These are phyloP conservation scores for Oreochromis mossambicus DNA, from an alignment of 2,797 vertebrate species.

Conservation along the genomic window DNA sequence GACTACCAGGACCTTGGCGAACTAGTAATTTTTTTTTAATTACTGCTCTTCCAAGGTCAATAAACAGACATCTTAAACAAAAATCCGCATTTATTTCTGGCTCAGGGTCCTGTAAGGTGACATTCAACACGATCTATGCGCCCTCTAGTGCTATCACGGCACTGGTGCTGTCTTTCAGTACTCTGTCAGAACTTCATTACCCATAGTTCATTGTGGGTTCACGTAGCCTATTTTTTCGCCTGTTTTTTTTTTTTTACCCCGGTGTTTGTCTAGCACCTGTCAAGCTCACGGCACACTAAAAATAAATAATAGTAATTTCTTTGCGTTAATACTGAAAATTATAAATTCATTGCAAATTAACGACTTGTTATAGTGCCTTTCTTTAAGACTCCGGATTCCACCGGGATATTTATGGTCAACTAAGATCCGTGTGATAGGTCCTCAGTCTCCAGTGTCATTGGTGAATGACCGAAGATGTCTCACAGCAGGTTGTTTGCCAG, in stretches of 20 bases:
- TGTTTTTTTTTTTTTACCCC: not conserved
- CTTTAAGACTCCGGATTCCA: not conserved
- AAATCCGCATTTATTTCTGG: not conserved
- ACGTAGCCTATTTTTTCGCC: not conserved
- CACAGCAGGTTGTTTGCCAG: slow-evolving; percentile 78
- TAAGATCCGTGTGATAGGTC: slow-evolving; percentile 47
- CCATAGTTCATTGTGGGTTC: slow-evolving; percentile 30
- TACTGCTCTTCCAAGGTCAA: not conserved
- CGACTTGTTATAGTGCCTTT: rapidly evolving
- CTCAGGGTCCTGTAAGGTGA: not conserved
- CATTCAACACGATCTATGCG: not conserved
- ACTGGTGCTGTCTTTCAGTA: not conserved
- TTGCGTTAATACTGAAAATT: rapidly evolving
- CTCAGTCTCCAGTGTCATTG: slow-evolving; percentile 79
- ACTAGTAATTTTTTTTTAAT: not conserved
- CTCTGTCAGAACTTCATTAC: slow-evolving; percentile 36
- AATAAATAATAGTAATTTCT: rapidly evolving
- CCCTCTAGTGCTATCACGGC: slow-evolving; percentile 23
- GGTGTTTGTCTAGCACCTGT: rapidly evolving
- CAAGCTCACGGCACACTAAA: not conserved
- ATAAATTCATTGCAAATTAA: rapidly evolving
- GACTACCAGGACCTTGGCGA: not conserved
- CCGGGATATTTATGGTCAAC: slow-evolving; percentile 43
- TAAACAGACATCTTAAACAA: not conserved
- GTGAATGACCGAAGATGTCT: slow-evolving; percentile 85